Evolutionary conservation across 2,797 vertebrate species (phyloP).

Genomic region (Hemibagrus guttatus): DNA sequence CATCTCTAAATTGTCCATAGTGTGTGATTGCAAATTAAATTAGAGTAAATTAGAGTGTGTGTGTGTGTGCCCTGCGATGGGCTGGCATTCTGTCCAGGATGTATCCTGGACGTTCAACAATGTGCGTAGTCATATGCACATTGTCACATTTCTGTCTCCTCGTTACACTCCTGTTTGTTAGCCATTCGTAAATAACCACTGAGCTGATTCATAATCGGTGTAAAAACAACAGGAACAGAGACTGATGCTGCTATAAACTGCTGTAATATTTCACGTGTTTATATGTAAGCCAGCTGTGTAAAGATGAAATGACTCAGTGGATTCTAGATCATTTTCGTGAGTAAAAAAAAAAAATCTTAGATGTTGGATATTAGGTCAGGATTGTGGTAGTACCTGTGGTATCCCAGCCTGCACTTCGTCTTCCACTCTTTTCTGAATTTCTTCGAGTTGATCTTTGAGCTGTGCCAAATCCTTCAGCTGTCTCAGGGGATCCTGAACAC

Average conservation of each 20-base stretch:
- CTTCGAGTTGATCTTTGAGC: conserved; percentile 89
- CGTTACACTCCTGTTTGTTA: not conserved
- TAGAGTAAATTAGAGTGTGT: no score
- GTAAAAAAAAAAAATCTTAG: not conserved
- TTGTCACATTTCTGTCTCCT: no score
- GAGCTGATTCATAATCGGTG: not conserved
- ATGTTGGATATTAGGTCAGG: not conserved
- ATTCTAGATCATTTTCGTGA: not conserved
- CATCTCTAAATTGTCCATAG: no score
- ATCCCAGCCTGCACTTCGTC: conserved; percentile 86
- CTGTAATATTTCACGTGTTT: not conserved
- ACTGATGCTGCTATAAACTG: not conserved
- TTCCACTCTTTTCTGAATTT: conserved; percentile 85
- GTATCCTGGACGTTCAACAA: no score
- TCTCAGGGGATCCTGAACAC: conserved; percentile 76
- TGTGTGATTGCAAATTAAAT: no score
- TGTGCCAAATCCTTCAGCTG: conserved; percentile 89
- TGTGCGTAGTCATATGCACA: no score
- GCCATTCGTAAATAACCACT: not conserved
- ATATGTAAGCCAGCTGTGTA: not conserved
- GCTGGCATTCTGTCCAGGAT: no score
- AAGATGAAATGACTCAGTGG: not conserved
- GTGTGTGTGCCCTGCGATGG: no score
- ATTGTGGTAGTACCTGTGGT: conserved; percentile 77
- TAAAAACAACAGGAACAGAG: not conserved